Percentiles rank a stretch among this genome's conserved stretches.
Evolutionary conservation across 2,888 invertebrate species (phyloP).

Genomic region (Pyralis farinalis): DNA sequence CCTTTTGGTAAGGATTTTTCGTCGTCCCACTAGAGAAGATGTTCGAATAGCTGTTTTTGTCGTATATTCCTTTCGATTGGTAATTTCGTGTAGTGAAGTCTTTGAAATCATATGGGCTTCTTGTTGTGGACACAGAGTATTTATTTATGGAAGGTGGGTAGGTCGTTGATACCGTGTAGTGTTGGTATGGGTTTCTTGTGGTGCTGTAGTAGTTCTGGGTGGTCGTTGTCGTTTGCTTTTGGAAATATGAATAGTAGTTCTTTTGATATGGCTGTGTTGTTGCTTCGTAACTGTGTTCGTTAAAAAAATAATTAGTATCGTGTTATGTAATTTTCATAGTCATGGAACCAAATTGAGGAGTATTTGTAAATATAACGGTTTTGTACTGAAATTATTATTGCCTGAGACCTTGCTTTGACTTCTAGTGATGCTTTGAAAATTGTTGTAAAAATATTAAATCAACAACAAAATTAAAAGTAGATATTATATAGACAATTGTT

Average conservation of each 20-base stretch:
- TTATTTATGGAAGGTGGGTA: slow-evolving; percentile 55
- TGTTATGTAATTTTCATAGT: neutral
- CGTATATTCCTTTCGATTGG: slow-evolving; percentile 55
- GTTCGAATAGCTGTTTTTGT: slow-evolving; percentile 56
- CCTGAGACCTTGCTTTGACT: too few relatives aligned
- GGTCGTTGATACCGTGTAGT: slow-evolving; percentile 32
- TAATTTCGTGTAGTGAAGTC: slow-evolving; percentile 50
- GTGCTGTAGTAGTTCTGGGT: slow-evolving; percentile 41
- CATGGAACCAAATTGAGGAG: neutral
- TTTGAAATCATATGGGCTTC: slow-evolving; percentile 79
- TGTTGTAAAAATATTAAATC: too few relatives aligned
- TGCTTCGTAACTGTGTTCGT: slow-evolving; percentile 64
- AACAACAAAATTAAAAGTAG: too few relatives aligned
- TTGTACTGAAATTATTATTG: too few relatives aligned
- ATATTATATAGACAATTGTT: too few relatives aligned
- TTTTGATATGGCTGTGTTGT: slow-evolving; percentile 60
- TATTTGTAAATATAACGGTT: too few relatives aligned
- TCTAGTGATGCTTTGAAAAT: too few relatives aligned
- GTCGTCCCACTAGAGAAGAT: slow-evolving; percentile 74
- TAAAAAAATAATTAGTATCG: slow-evolving; percentile 54
- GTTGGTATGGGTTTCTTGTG: slow-evolving; percentile 37
- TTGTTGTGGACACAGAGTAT: slow-evolving; percentile 73
- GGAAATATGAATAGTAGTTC: slow-evolving; percentile 18
- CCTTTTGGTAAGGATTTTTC: slow-evolving; percentile 68
- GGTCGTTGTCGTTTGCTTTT: slow-evolving; percentile 32